A percentile compares a stretch with the other conserved stretches of the same genome.
Evolutionary conservation across 2,888 invertebrate genomes (phyloP).

Genomic region (Cephus spinipes): DNA sequence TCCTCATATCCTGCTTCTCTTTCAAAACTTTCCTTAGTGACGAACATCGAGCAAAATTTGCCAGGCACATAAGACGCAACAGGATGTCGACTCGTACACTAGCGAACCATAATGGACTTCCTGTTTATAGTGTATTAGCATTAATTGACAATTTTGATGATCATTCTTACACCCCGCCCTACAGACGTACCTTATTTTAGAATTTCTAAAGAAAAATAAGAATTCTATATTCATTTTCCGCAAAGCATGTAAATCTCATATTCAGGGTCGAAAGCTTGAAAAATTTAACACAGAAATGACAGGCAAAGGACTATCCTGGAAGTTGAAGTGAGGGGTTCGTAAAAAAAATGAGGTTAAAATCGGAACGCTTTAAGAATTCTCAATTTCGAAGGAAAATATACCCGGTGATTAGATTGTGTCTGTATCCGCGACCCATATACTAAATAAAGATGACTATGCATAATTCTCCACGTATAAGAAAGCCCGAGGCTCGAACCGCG

Average conservation of each 20-base stretch:
- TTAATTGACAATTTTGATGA: too few species aligned
- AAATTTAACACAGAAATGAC: background rate
- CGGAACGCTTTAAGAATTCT: background rate
- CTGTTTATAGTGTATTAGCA: too few species aligned
- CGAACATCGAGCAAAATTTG: background rate
- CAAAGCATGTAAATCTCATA: background rate
- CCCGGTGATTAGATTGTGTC: background rate
- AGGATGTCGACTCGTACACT: background rate
- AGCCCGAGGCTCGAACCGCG: background rate
- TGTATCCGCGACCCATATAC: background rate
- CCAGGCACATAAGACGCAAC: background rate
- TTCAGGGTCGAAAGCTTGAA: background rate
- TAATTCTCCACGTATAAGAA: background rate
- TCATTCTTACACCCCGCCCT: too few species aligned
- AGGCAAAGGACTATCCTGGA: background rate
- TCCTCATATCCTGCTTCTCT: background rate
- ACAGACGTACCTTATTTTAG: background rate
- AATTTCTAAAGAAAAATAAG: too few species aligned
- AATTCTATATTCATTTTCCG: background rate
- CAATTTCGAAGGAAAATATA: background rate
- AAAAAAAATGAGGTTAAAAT: background rate
- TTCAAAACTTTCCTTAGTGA: background rate
- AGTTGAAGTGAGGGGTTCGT: background rate
- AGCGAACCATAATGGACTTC: too few species aligned
- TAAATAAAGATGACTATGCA: background rate